A percentile compares a stretch with the other conserved stretches of the same genome.
phyloP scores from a whole-genome alignment of 2,797 vertebrate species.

The Enteromius anoplus region DNA sequence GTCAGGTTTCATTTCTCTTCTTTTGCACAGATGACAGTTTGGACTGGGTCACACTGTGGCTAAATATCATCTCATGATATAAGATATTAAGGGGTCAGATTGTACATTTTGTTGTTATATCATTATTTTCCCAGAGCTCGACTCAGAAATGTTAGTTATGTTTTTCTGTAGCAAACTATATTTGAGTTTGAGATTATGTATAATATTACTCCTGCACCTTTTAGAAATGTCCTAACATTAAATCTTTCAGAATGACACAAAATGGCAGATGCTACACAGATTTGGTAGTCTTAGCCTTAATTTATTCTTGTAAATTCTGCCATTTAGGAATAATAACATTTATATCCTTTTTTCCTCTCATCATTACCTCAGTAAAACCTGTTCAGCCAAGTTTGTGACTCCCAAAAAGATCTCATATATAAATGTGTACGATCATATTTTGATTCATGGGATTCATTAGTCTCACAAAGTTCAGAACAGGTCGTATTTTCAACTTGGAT shows the following conservation, averaged over 20 bases:
- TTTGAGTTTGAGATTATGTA: background rate
- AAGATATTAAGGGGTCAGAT: slow-evolving; percentile 18
- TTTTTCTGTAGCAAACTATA: background rate
- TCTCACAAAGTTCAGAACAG: background rate
- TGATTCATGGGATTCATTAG: background rate
- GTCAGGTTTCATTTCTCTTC: slow-evolving; percentile 38
- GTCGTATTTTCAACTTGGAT: background rate
- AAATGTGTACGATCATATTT: background rate
- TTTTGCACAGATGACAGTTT: slow-evolving; percentile 22
- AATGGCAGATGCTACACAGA: background rate
- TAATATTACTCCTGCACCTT: background rate
- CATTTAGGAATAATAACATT: background rate
- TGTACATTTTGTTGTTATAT: background rate
- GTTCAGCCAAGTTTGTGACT: background rate
- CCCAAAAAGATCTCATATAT: background rate
- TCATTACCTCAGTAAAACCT: background rate
- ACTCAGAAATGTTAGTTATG: background rate
- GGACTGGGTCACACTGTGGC: slow-evolving; percentile 11
- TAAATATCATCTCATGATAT: slow-evolving; percentile 14
- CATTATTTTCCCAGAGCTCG: background rate
- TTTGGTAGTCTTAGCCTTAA: background rate
- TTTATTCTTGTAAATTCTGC: background rate
- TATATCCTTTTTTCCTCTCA: background rate
- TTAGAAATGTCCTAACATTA: background rate
- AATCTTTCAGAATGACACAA: background rate